Evolutionary conservation across 1,140 invertebrate genomes (phyloP).

Genomic region (Coptotermes formosanus): DNA sequence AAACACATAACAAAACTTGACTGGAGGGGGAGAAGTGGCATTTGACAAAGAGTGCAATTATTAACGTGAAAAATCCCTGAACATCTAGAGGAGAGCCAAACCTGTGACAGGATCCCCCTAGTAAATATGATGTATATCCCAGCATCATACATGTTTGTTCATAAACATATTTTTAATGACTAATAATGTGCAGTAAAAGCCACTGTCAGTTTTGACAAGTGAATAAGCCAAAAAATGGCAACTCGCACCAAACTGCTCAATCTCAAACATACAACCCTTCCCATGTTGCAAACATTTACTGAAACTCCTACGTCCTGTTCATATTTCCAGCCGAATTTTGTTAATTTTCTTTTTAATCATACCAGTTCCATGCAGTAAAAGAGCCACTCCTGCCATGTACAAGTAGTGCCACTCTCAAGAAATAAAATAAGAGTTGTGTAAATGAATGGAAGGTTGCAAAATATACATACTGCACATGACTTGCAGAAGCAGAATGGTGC

Average conservation of each 20-base stretch:
- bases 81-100: neutral
- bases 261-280: neutral
- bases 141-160: neutral
- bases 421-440: no score
- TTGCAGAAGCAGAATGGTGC: no score
- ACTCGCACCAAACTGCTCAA: neutral
- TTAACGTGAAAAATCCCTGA: slow-evolving; percentile 11
- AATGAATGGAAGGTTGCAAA: no score
- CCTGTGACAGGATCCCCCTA: neutral
- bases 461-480: no score
- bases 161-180: neutral
- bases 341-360: no score
- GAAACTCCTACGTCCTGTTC: no score
- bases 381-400: no score
- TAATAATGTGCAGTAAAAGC: neutral
- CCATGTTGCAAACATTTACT: no score
- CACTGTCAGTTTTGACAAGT: neutral
- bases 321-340: no score
- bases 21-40: neutral
- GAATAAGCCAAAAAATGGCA: neutral
- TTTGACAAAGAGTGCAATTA: neutral
- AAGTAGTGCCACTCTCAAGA: no score
- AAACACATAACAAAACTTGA: slow-evolving; percentile 17
- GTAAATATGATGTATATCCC: neutral
- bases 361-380: no score